Base-by-base conservation (phyloP, 2,797 vertebrate species). In the Phataginus tricuspis region DNA sequence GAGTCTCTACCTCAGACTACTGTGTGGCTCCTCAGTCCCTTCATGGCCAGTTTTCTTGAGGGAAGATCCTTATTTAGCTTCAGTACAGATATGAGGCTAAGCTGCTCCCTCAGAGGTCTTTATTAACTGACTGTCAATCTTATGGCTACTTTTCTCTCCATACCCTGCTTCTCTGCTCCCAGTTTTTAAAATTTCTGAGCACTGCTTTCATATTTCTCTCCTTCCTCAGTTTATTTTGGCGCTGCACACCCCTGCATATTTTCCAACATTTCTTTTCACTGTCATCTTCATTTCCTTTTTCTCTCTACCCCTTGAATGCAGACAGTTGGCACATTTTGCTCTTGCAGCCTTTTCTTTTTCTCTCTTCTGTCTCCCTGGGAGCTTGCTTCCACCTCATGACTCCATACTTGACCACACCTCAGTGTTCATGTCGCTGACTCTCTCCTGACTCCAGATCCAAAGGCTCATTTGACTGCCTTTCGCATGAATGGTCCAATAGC, bases 61-160 rank as follows among this genome's bases (percentile, higher is more conserved):
- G 75, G 37, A 39, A 42, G 42, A 12, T 5, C 27, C 49, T 57
- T 16, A 5, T 10, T 29, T 31, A 27, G 18, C 39, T 14, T 19
- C 39, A 2, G 0, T 7, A 31, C 18, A 59, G 45, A 23, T 25
- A 51, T 0, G 42, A 59, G 7, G 5, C 18, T 29, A 39, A 61
- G 16, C 29, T 39, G 18, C 45, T 45, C 3, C 34, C 57, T 45
- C 25, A 6, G 8, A 19, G 15, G 11, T 53, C n/a, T 71, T 53
- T 4, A 45, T 25, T 69, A n/a, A 27, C 15, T 13, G 8, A 68
- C 15, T 7, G 31, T 39, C 59, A 19, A 16, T 86, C 79, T 13
- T 12, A n/a, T 0, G 2, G 59, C 31, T 29, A 0, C 45, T 21
- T 75, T 86, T 68, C 55, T 68, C 45, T 37, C 16, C 18, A 10